phyloP scores from a whole-genome alignment of 2,797 vertebrate species.

The Aselliscus stoliczkanus region DNA sequence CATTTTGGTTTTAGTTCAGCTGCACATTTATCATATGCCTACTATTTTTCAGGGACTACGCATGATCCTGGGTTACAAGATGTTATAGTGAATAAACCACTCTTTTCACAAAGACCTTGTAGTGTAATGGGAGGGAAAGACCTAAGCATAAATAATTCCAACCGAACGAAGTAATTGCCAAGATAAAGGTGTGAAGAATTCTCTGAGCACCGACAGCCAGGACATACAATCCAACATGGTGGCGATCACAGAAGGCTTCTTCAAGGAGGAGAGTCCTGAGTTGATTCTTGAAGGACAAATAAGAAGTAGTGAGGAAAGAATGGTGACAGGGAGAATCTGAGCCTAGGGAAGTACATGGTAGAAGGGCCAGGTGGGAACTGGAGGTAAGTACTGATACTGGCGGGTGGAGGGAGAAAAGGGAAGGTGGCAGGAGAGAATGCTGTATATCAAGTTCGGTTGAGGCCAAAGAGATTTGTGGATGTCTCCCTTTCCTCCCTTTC shows the following conservation, averaged over 20 bases:
- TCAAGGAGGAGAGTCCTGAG: neutral
- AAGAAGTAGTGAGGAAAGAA: neutral
- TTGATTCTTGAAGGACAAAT: neutral
- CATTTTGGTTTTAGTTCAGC: conserved; percentile 8
- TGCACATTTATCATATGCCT: neutral
- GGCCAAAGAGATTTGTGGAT: neutral
- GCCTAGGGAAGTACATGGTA: neutral
- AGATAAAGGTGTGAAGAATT: neutral
- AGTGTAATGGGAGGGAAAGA: neutral
- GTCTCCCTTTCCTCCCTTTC: neutral
- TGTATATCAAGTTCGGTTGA: neutral
- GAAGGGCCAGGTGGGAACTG: neutral
- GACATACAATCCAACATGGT: neutral
- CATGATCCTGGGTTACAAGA: neutral
- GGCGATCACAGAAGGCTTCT: neutral
- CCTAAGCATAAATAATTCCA: neutral
- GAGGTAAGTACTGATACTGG: neutral
- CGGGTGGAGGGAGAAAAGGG: neutral
- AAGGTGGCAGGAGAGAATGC: neutral
- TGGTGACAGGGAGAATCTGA: neutral
- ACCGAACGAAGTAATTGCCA: neutral
- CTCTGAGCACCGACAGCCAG: neutral
- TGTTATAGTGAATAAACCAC: neutral
- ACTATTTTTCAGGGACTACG: neutral
- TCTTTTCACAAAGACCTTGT: neutral